These are phyloP conservation scores for Elymnias hypermnestra DNA, from an alignment of 1,140 invertebrate species.

Conservation along the genomic window DNA sequence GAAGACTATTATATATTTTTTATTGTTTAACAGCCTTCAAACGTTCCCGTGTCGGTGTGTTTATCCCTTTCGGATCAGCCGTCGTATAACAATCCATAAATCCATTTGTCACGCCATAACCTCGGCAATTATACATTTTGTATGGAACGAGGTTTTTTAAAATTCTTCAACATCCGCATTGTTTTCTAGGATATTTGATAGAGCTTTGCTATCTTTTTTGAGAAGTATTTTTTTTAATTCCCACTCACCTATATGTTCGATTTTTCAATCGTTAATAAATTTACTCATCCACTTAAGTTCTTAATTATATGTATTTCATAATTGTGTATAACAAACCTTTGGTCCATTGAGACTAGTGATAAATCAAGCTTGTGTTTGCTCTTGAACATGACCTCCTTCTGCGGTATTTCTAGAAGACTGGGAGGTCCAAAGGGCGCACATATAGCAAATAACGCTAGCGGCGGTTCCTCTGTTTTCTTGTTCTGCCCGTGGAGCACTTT, in stretches of 20 bases:
- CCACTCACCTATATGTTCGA: no score
- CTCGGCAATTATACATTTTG: constrained; percentile 23
- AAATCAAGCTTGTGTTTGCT: constrained; percentile 99
- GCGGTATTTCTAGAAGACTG: constrained; percentile 90
- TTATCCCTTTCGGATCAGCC: constrained; percentile 19
- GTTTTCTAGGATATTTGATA: no score
- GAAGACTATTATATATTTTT: constrained; percentile 3
- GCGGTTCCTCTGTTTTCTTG: constrained; percentile 94
- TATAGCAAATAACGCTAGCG: constrained; percentile 95
- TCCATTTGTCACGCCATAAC: constrained; percentile 19
- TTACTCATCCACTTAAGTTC: no score
- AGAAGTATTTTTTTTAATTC: no score
- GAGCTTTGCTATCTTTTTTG: no score
- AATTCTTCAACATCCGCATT: constrained; percentile 11
- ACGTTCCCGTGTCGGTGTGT: constrained; percentile 24
- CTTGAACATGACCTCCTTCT: constrained; percentile 98
- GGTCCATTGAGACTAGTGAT: constrained; percentile 97
- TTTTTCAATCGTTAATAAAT: no score
- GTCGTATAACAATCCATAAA: constrained; percentile 18
- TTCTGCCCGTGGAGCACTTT: constrained; percentile 98
- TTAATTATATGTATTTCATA: no score
- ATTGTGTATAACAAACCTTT: constrained; percentile 78
- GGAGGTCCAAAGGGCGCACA: constrained; percentile 99
- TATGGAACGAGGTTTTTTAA: constrained; percentile 12
- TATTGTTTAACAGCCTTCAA: constrained; percentile 17